Evolutionary conservation across 2,888 invertebrate genomes (phyloP), one percentile per base, ranked within the genome.

Genomic region (Steinernema hermaphroditum): DNA sequence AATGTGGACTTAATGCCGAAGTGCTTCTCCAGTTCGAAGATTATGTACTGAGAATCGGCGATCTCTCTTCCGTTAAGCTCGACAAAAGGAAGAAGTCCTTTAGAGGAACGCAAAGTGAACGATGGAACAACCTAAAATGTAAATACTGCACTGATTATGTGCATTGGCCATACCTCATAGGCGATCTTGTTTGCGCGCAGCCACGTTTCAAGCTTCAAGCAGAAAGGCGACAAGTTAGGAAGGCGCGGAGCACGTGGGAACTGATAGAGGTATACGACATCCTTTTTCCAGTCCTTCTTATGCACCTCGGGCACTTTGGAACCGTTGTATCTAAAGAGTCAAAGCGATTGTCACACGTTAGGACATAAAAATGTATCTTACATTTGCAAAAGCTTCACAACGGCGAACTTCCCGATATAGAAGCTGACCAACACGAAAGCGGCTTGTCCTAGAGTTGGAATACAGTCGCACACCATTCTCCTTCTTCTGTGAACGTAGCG

Each of bases 1-100:
- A 96, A 29, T 27, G 6, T 16, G 12, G 49, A 54, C 19, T 80
- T 72, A 32, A 78, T 72, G 4, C 74, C 76, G 69, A 81, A 80
- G 44, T 80, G 76, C 50, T 80, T 76, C 69, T 68, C 69, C 44
- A 80, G 70, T 43, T 76, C 75, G 46, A 73, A 71, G n/a, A 80
- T 70, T 57, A 80, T 80, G 12, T 81, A 22, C 41, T 80, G 80
- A 14, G 80, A 81, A 62, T 80, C 80, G 12, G 81, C 72, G 27
- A 81, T 72, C 62, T 80, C 81, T 73, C 80, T 43, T 46, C 80
- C 80, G 69, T 80, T 80, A 19, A 80, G 72, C 49, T 80, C 80
- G 44, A 80, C 74, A 69, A 80, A 80, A 8, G 80, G 80, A 34
- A 80, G 37, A 6, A 73, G 76, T 19, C 80, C 80, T 41, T 78